phyloP scores from a whole-genome alignment of 2,113 vertebrate species.

The Irena cyanogastra region DNA sequence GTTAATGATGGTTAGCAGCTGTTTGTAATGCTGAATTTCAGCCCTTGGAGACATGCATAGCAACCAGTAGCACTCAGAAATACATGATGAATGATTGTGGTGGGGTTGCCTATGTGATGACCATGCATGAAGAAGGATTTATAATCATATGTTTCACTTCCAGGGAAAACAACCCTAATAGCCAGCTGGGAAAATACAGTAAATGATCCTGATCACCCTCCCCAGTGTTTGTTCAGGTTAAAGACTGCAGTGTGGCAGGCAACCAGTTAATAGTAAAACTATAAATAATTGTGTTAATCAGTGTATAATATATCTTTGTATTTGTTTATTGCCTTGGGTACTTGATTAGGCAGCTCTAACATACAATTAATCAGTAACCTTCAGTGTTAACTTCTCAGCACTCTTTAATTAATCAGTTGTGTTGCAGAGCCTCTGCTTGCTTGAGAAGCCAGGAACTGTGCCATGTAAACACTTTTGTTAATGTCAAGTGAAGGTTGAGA shows the following conservation, averaged over 20 bases:
- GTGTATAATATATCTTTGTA: constrained; percentile 62
- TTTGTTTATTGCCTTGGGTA: constrained; percentile 71
- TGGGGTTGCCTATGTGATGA: background rate
- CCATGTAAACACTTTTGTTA: constrained; percentile 71
- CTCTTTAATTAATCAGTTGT: constrained; percentile 73
- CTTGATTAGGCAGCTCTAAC: constrained; percentile 72
- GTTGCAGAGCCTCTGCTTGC: constrained; percentile 38
- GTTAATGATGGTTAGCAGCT: constrained; percentile 28
- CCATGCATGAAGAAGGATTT: background rate
- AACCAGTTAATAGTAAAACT: constrained; percentile 57
- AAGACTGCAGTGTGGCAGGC: background rate
- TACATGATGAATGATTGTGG: background rate
- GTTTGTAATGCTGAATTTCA: constrained; percentile 1
- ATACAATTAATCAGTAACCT: constrained; percentile 75
- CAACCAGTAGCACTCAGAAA: background rate
- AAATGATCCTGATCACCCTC: background rate
- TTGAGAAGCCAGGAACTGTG: constrained; percentile 64
- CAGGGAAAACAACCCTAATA: background rate
- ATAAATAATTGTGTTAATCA: constrained; percentile 61
- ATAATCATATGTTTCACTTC: background rate
- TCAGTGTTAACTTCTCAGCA: constrained; percentile 64
- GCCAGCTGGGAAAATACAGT: background rate
- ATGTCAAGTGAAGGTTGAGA: constrained; percentile 70
- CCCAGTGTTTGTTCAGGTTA: background rate
- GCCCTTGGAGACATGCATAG: background rate